phyloP scores from a whole-genome alignment of 2,888 invertebrate species.

The Parnassius apollo region DNA sequence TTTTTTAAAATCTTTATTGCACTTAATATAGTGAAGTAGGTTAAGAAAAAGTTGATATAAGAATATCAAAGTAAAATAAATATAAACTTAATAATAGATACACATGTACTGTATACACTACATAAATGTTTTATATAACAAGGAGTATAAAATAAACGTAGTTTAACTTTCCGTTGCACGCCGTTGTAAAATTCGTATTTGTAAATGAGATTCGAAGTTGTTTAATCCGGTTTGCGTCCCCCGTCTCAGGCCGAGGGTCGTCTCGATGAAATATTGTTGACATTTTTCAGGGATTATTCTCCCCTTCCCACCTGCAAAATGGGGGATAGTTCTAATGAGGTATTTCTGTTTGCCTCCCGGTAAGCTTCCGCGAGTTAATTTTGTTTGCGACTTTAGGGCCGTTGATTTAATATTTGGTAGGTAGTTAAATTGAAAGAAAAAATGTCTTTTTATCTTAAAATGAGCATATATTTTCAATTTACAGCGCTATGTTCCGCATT shows the following conservation, averaged over 20 bases:
- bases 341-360: constrained; percentile 31
- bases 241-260: constrained; percentile 34
- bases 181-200: constrained; percentile 29
- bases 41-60: too few species aligned
- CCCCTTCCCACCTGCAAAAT: constrained; percentile 51
- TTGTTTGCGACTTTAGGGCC: constrained; percentile 27
- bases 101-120: too few species aligned
- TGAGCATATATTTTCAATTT: too few species aligned
- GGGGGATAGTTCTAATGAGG: constrained; percentile 51
- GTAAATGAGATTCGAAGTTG: constrained; percentile 53
- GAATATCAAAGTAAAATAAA: too few species aligned
- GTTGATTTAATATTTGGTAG: constrained; percentile 8
- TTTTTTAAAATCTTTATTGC: too few species aligned
- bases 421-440: constrained; percentile 19
- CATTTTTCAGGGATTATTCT: constrained; percentile 63
- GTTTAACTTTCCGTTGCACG: constrained; percentile 18
- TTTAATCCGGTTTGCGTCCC: constrained; percentile 48
- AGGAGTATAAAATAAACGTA: too few species aligned
- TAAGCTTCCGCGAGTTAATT: constrained; percentile 26
- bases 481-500: too few species aligned
- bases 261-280: constrained; percentile 59
- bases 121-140: too few species aligned
- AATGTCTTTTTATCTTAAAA: neutral
- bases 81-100: too few species aligned
- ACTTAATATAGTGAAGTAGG: too few species aligned